Percentiles rank a stretch among this genome's conserved stretches.
These are phyloP conservation scores for Melanaphis sacchari DNA, from an alignment of 1,140 invertebrate species.

Conservation along the genomic window DNA sequence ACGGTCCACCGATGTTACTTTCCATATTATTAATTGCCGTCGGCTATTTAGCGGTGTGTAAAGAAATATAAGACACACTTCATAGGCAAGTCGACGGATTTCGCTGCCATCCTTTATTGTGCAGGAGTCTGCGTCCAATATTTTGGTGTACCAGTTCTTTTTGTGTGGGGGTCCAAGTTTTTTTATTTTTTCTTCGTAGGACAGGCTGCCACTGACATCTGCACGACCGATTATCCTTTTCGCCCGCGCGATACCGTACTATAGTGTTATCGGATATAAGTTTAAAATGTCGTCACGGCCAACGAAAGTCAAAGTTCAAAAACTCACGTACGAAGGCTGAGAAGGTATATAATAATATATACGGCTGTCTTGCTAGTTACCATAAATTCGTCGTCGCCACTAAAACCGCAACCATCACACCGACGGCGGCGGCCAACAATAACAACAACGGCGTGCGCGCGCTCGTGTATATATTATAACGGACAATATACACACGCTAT, in stretches of 20 bases:
- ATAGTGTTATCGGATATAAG: neutral
- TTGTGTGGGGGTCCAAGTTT: neutral
- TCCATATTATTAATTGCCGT: neutral
- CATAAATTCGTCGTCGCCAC: conserved; percentile 20
- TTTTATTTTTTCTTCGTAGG: neutral
- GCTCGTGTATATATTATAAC: conserved; percentile 11
- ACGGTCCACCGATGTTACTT: neutral
- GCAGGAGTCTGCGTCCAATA: neutral
- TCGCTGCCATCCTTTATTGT: neutral
- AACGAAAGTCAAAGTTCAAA: neutral
- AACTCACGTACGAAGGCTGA: neutral
- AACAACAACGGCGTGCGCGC: neutral
- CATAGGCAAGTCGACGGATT: neutral
- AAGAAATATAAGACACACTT: no score
- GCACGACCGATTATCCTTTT: neutral
- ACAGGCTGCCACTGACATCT: no score
- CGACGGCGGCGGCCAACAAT: conserved; percentile 28
- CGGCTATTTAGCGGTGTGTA: neutral
- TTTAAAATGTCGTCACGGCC: neutral
- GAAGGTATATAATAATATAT: neutral
- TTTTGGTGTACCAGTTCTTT: neutral
- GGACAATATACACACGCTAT: neutral
- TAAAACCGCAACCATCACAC: conserved; percentile 6
- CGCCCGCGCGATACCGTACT: neutral
- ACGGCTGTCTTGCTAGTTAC: neutral